Conservation (phyloP, 1,140 invertebrate species). For the Panagrolaimus sp. region DNA sequence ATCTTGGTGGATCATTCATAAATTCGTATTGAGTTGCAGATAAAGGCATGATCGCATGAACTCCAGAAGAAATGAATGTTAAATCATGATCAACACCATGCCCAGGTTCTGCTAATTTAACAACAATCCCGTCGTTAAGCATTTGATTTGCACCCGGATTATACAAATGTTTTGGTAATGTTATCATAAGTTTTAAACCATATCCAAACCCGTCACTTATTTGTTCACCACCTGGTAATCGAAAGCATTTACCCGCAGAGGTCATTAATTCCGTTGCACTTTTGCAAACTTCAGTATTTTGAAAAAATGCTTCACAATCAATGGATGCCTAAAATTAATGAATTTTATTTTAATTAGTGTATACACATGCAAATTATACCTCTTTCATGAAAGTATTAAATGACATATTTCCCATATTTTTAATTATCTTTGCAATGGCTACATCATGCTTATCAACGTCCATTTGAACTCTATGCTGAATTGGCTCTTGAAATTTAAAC, state of each 20-base stretch:
- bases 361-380: not conserved
- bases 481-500: constrained; percentile 25
- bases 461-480: constrained; percentile 10
- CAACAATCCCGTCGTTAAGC: constrained; percentile 49
- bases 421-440: not conserved
- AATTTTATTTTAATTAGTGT: not conserved
- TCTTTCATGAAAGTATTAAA: not conserved
- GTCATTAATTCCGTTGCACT: constrained; percentile 51
- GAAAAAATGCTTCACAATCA: constrained; percentile 43
- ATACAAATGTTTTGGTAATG: constrained; percentile 43
- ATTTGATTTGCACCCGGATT: constrained; percentile 51
- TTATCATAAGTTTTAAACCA: constrained; percentile 38
- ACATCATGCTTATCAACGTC: constrained; percentile 3
- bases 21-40: constrained; percentile 52
- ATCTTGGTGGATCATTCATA: constrained; percentile 50
- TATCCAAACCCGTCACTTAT: constrained; percentile 41
- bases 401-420: not conserved
- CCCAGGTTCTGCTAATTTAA: constrained; percentile 46
- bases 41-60: constrained; percentile 53
- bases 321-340: constrained; percentile 26
- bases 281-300: constrained; percentile 31
- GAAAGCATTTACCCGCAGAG: constrained; percentile 48
- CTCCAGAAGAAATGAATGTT: constrained; percentile 42
- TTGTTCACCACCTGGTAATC: constrained; percentile 32
- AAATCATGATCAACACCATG: constrained; percentile 52